These are phyloP conservation scores for Siniperca undulata DNA, from an alignment of 2,797 vertebrate genomes.

Conservation along the genomic window DNA sequence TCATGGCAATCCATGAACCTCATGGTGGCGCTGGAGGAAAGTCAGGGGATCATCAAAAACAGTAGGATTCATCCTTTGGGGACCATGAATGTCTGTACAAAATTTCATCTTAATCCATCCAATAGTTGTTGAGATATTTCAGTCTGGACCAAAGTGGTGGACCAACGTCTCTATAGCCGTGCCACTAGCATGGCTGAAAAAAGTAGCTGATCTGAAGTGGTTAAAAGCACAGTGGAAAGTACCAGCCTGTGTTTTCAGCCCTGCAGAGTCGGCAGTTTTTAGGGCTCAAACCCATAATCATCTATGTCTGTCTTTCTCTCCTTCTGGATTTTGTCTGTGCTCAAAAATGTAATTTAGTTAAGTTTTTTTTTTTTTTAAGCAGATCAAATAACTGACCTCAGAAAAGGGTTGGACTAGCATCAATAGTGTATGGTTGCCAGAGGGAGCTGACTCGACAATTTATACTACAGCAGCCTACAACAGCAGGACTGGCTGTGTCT, in stretches of 20 bases:
- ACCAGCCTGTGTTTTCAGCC: slow-evolving; percentile 16
- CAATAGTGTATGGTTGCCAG: not conserved
- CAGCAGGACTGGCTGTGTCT: slow-evolving; percentile 23
- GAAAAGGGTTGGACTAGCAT: slow-evolving; percentile 4
- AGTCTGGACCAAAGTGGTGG: not conserved
- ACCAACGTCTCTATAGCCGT: not conserved
- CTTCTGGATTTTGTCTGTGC: slow-evolving; percentile 16
- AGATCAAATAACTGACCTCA: slow-evolving; percentile 34
- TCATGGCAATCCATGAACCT: not conserved
- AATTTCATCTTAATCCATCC: not conserved
- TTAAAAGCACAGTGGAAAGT: slow-evolving; percentile 15
- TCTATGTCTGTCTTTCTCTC: slow-evolving; percentile 32
- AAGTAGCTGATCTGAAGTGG: slow-evolving; percentile 16
- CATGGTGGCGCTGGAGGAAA: not conserved
- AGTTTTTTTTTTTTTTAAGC: slow-evolving; percentile 1
- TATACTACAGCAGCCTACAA: not conserved
- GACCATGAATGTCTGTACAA: not conserved
- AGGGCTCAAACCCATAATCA: slow-evolving; percentile 51
- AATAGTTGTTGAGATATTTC: not conserved
- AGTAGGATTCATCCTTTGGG: not conserved
- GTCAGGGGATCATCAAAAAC: not conserved
- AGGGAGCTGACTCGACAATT: slow-evolving; percentile 19
- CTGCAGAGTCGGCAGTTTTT: slow-evolving; percentile 35
- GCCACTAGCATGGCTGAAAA: not conserved
- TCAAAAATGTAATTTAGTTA: slow-evolving; percentile 25